Evolutionary conservation across 1,140 invertebrate genomes (phyloP), one percentile per base, ranked within the genome.

Genomic region (Drosophila yakuba): DNA sequence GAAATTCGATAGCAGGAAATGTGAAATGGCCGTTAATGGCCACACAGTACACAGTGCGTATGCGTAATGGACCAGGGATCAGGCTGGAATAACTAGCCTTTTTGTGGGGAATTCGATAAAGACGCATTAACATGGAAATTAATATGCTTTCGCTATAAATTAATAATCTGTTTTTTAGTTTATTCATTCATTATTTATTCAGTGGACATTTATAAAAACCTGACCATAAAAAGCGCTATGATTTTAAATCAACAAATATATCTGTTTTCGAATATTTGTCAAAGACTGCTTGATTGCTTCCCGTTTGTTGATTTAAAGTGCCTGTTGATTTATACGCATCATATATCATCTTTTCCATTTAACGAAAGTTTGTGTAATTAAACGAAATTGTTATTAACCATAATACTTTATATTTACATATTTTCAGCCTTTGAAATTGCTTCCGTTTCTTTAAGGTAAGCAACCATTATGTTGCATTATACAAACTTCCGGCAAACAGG

Each of bases 1-100:
- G 80, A 77, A 84, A 84, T 77, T 80, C 73, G 56, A 73, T 80
- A 72, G 66, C 80, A 80, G 76, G 80, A 84, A 80, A 84, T 84
- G 77, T 50, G 44, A 80, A 69, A 79, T 72, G 72, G 80, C 51
- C 64, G 66, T 55, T 83, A 84, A 76, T 69, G 63, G 51, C 67
- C 2, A 20, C 20, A 20, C 20, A 20, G 51, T 17, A 41, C 48
- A 59, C 67, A 32, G 44, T 48, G 67, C 71, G 75, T 86, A 88
- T 88, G 79, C 72, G 71, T 74, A 66, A 71, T 52, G 62, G 51
- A 23, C 32, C 32, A 48, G 38, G 55, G 15, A 43, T 25, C 43
- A 38, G 14, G 44, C 10, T 25, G 11, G 23, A 41, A 50, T 50
- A 43, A 35, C 43, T 39, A 15, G 60, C 6, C 17, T 43, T 51